Percentiles rank a stretch among this genome's conserved stretches.
Conservation (phyloP, 2,888 invertebrate species). For the Vanessa cardui region DNA sequence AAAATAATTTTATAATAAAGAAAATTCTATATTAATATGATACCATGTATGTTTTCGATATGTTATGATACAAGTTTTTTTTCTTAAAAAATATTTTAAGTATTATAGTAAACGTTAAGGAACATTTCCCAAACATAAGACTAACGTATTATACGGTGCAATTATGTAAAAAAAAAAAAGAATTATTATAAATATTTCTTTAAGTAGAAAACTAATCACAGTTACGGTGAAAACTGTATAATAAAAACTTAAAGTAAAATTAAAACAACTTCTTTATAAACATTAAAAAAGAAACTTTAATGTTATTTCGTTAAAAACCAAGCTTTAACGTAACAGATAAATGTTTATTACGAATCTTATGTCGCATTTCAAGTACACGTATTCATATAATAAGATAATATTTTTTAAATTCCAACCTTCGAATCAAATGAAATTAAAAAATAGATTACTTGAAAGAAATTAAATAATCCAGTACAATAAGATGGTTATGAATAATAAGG, state of each 20-base stretch:
- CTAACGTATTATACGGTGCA: background rate
- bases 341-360: background rate
- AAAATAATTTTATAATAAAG: too few species aligned
- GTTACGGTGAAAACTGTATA: background rate
- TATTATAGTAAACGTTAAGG: background rate
- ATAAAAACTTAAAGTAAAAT: conserved; percentile 11
- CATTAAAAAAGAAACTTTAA: conserved; percentile 2
- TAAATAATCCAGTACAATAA: background rate
- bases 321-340: background rate
- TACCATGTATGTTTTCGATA: too few species aligned
- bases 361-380: background rate
- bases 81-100: background rate
- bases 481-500: background rate
- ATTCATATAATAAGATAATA: background rate
- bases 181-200: background rate
- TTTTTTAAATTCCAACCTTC: background rate
- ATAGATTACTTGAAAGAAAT: background rate
- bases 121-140: background rate
- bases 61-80: too few species aligned
- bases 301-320: background rate
- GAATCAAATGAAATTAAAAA: background rate
- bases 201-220: background rate
- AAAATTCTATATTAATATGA: too few species aligned
- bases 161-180: background rate
- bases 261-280: background rate